A percentile compares a stretch with the other conserved stretches of the same genome.
Conservation (phyloP, 2,113 vertebrate genomes). For the Lethenteron camtschaticum region DNA sequence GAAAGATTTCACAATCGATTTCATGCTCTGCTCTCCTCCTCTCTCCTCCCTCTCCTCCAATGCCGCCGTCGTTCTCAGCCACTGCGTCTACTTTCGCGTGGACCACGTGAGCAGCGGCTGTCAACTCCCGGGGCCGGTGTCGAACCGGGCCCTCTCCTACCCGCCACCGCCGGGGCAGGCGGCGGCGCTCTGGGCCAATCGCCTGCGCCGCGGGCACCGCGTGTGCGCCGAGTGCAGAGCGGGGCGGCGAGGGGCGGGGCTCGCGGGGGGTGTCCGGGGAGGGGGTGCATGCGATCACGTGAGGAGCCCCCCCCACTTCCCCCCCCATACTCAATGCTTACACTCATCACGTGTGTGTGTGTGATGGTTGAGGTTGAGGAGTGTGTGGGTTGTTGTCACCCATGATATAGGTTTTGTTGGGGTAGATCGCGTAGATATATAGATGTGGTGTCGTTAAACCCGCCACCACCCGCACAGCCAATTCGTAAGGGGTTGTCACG, state of each 20-base stretch:
- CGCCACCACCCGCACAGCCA: too few relatives aligned
- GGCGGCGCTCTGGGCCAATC: conserved; percentile 27
- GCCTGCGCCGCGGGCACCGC: conserved; percentile 22
- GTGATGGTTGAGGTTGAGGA: too few relatives aligned
- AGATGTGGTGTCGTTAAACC: too few relatives aligned
- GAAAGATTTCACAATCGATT: neutral
- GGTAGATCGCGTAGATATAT: too few relatives aligned
- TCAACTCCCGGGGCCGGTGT: conserved; percentile 9
- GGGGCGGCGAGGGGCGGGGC: conserved; percentile 18
- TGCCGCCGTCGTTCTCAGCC: conserved; percentile 17
- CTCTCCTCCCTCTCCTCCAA: neutral
- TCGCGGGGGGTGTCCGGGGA: conserved; percentile 22
- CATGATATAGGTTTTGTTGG: too few relatives aligned
- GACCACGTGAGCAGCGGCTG: conserved; percentile 29
- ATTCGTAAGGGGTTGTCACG: too few relatives aligned
- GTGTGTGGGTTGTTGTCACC: too few relatives aligned
- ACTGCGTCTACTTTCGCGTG: conserved; percentile 39
- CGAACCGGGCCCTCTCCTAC: too few relatives aligned
- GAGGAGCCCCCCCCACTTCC: neutral
- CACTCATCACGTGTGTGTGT: too few relatives aligned
- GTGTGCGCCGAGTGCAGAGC: conserved; percentile 36
- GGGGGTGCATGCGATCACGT: conserved; percentile 32
- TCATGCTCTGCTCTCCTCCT: neutral
- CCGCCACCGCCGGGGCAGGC: too few relatives aligned
- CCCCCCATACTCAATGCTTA: neutral